A percentile compares a stretch with the other conserved stretches of the same genome.
Conservation (phyloP, 2,113 vertebrate genomes). For the Laticauda laticaudata region DNA sequence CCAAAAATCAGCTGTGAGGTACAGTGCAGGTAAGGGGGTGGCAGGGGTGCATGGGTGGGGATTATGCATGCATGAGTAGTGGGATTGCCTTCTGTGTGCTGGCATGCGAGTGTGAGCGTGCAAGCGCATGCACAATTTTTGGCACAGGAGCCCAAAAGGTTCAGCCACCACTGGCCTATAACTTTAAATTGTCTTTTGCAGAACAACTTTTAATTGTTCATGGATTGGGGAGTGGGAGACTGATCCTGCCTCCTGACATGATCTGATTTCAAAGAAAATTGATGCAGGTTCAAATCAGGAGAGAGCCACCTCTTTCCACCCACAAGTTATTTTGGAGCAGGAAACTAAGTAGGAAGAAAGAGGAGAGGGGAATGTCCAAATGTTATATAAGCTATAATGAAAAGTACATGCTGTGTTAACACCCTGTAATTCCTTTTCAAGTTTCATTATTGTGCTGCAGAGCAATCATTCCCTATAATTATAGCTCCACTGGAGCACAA, state of each 20-base stretch:
- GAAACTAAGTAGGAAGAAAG: background rate
- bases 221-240: background rate
- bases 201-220: background rate
- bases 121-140: no score
- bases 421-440: constrained; percentile 39
- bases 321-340: constrained; percentile 11
- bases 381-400: constrained; percentile 23
- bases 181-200: background rate
- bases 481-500: constrained; percentile 22
- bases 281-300: constrained; percentile 19
- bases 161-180: background rate
- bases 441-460: background rate
- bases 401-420: constrained; percentile 19
- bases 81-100: no score
- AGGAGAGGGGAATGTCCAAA: constrained; percentile 2
- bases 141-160: no score
- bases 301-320: background rate
- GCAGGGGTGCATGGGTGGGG: no score
- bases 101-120: no score
- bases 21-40: no score
- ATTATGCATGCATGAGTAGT: no score
- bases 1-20: no score
- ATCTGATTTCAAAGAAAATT: background rate
- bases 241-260: background rate
- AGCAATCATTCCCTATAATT: constrained; percentile 38